Evolutionary conservation across 2,113 vertebrate genomes (phyloP).

Genomic region (Pterocles orientalis): DNA sequence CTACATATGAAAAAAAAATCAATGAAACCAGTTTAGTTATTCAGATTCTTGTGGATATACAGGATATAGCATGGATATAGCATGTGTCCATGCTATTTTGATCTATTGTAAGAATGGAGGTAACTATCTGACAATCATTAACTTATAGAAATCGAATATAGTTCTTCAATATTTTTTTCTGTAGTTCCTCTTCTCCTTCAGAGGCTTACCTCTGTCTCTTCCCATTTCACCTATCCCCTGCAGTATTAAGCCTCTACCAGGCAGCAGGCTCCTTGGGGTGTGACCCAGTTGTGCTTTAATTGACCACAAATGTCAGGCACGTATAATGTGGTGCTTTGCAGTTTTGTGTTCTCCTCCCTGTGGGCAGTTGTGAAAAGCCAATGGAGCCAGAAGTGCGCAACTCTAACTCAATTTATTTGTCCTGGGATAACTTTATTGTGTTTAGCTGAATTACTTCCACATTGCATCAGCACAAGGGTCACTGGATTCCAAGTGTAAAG

Average conservation of each 20-base stretch:
- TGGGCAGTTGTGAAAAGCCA: neutral
- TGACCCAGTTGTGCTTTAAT: neutral
- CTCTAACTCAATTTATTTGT: neutral
- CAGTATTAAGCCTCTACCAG: neutral
- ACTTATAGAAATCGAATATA: neutral
- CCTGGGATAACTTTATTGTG: neutral
- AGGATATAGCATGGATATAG: too few relatives aligned
- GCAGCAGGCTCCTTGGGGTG: neutral
- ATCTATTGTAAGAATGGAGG: neutral
- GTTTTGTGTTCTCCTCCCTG: neutral
- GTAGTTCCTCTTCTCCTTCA: neutral
- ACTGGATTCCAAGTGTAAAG: neutral
- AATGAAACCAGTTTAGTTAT: neutral
- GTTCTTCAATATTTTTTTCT: neutral
- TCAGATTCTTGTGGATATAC: neutral
- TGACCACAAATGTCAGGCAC: accelerated
- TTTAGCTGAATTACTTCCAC: neutral
- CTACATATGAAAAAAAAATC: neutral
- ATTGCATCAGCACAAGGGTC: neutral
- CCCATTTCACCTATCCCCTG: neutral
- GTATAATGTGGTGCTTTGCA: neutral
- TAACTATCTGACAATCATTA: neutral
- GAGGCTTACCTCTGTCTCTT: neutral
- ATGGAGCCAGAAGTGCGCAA: neutral
- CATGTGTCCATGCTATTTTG: neutral